phyloP scores from a whole-genome alignment of 1,140 invertebrate species.

The Drosophila malerkotliana region DNA sequence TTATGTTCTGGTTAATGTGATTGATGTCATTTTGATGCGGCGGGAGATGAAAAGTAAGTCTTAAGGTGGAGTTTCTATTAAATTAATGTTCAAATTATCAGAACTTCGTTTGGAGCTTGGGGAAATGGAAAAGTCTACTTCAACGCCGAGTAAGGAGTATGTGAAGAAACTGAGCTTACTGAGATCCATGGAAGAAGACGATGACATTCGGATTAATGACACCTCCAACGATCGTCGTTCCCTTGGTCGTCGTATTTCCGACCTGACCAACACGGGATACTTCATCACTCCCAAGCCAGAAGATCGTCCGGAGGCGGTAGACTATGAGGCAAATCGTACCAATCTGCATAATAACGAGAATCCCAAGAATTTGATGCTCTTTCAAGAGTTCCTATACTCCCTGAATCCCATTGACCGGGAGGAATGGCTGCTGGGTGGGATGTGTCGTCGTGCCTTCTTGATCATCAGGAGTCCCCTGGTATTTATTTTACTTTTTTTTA shows the following conservation, averaged over 20 bases:
- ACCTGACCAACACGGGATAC: neutral
- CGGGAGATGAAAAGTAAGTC: slow-evolving; percentile 41
- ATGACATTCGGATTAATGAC: slow-evolving; percentile 27
- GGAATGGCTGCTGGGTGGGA: slow-evolving; percentile 21
- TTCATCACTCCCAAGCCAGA: slow-evolving; percentile 5
- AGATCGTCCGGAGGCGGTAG: neutral
- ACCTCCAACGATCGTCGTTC: neutral
- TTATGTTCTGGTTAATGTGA: neutral
- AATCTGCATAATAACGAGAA: slow-evolving; percentile 26
- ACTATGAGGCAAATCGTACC: slow-evolving; percentile 22
- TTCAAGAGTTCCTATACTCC: slow-evolving; percentile 21
- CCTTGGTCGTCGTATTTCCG: neutral
- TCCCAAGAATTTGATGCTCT: slow-evolving; percentile 40
- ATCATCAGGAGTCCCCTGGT: slow-evolving; percentile 33
- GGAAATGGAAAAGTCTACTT: neutral
- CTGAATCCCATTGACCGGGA: slow-evolving; percentile 38
- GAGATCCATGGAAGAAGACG: slow-evolving; percentile 17
- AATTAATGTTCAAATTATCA: neutral
- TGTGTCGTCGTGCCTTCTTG: slow-evolving; percentile 5
- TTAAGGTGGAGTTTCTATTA: neutral
- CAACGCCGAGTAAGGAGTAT: neutral
- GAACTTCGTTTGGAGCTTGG: slow-evolving; percentile 41
- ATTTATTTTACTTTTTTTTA: slow-evolving; percentile 11
- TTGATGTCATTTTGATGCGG: slow-evolving; percentile 25
- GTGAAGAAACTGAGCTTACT: neutral